phyloP scores from a whole-genome alignment of 2,888 invertebrate genomes.

The Caenorhabditis angaria region DNA sequence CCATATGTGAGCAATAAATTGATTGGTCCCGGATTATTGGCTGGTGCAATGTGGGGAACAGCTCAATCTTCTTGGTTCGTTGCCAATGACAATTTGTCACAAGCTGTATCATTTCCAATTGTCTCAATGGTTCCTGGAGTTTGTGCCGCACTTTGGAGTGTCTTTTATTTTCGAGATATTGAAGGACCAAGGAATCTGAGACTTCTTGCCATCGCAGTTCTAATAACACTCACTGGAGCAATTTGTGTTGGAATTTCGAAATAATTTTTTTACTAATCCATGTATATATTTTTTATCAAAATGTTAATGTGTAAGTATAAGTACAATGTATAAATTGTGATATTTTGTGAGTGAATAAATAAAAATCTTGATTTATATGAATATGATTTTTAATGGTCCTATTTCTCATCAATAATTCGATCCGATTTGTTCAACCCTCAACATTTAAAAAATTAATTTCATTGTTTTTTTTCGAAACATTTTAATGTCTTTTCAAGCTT shows the following conservation, averaged over 20 bases:
- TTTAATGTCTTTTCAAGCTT: no score
- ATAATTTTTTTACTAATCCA: constrained; percentile 16
- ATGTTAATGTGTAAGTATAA: no score
- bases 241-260: constrained; percentile 69
- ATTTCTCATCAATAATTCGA: no score
- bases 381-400: no score
- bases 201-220: constrained; percentile 59
- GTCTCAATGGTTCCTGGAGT: constrained; percentile 74
- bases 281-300: background rate
- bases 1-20: constrained; percentile 72
- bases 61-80: constrained; percentile 75
- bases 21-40: constrained; percentile 64
- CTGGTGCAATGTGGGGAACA: constrained; percentile 75
- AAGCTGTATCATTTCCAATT: constrained; percentile 74
- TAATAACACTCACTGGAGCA: constrained; percentile 64
- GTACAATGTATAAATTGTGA: no score
- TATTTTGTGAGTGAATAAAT: no score
- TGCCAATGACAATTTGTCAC: constrained; percentile 74
- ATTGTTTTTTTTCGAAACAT: no score
- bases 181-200: constrained; percentile 60
- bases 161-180: constrained; percentile 75
- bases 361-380: no score
- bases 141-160: constrained; percentile 74
- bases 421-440: no score
- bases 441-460: no score